phyloP scores from a whole-genome alignment of 2,888 invertebrate genomes.

The Pterobdella sp. region DNA sequence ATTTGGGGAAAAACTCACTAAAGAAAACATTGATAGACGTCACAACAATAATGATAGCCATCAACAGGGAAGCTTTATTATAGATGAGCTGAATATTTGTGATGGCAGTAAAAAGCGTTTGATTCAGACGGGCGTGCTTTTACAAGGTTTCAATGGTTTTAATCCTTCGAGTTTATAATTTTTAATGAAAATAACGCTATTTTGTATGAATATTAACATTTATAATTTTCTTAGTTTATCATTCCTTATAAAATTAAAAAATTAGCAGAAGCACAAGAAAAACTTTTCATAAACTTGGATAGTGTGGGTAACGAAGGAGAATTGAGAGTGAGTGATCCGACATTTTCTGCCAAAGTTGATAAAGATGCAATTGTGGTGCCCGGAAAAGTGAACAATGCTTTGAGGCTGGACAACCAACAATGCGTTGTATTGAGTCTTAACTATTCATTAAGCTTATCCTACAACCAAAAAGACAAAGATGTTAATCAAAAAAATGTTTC shows the following conservation, averaged over 20 bases:
- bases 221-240: too few species aligned
- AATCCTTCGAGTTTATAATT: too few species aligned
- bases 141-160: too few species aligned
- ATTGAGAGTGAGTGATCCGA: not conserved
- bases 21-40: not conserved
- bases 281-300: conserved; percentile 17
- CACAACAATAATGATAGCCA: conserved; percentile 7
- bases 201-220: too few species aligned
- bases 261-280: not conserved
- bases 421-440: not conserved
- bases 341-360: conserved; percentile 13
- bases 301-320: not conserved
- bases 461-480: not conserved
- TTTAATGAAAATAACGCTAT: too few species aligned
- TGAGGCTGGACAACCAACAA: conserved; percentile 16
- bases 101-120: too few species aligned
- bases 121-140: too few species aligned
- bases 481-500: not conserved
- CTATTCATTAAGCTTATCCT: too few species aligned
- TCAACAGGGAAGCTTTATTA: not conserved
- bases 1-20: too few species aligned
- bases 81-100: too few species aligned
- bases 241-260: too few species aligned
- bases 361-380: conserved; percentile 23
- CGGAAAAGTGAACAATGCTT: conserved; percentile 28